phyloP scores from a whole-genome alignment of 1,140 invertebrate genomes.

The Schlechtendalia chinensis region DNA sequence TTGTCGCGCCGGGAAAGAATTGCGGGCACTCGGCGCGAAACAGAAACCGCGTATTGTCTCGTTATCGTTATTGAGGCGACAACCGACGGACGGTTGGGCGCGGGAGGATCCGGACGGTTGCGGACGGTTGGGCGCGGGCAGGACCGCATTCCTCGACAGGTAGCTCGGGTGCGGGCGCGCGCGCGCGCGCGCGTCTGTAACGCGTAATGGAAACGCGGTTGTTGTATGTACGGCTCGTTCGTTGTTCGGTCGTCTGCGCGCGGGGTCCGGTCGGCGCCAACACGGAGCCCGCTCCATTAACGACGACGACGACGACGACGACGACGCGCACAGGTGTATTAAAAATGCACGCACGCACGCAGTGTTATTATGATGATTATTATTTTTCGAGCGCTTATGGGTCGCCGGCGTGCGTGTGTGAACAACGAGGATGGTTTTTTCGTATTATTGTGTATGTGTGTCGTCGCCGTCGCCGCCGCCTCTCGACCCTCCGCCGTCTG shows the following conservation, averaged over 20 bases:
- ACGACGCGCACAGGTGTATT: slow-evolving; percentile 47
- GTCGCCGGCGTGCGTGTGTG: background rate
- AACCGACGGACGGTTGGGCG: background rate
- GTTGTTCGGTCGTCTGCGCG: background rate
- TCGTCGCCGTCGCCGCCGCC: slow-evolving; percentile 18
- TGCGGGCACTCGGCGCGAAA: background rate
- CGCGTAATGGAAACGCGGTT: slow-evolving; percentile 30
- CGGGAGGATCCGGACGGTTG: background rate
- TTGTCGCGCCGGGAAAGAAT: slow-evolving; percentile 11
- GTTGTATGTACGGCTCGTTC: background rate
- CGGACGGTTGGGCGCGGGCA: background rate
- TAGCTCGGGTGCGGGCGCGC: slow-evolving; percentile 9
- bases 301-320: too few species aligned
- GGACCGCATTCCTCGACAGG: slow-evolving; percentile 37
- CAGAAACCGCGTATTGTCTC: too few species aligned
- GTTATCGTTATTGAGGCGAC: slow-evolving; percentile 12
- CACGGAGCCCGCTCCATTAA: slow-evolving; percentile 40
- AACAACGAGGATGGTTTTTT: slow-evolving; percentile 7
- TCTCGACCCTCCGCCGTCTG: background rate
- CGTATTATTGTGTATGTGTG: background rate
- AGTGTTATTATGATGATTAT: background rate
- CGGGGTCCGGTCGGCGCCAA: slow-evolving; percentile 41
- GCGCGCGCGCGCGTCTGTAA: background rate
- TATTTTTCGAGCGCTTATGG: slow-evolving; percentile 15
- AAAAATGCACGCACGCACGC: background rate